phyloP scores from a whole-genome alignment of 1,140 invertebrate genomes.

The Drosophila bipectinata region DNA sequence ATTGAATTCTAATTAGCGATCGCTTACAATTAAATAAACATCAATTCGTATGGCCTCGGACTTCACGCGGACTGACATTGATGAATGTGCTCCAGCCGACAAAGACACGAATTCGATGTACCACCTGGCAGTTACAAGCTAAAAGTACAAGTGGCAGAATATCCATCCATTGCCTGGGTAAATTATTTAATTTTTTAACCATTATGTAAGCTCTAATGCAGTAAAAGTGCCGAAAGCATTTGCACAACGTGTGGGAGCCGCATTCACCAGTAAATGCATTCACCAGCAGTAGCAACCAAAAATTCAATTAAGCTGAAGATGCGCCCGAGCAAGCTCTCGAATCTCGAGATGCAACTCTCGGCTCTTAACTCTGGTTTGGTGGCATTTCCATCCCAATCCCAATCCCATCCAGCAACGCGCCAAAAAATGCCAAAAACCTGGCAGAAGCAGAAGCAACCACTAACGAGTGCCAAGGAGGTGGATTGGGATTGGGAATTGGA shows the following conservation, averaged over 20 bases:
- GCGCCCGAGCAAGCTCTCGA: conserved; percentile 55
- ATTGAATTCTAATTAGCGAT: conserved; percentile 71
- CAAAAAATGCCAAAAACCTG: conserved; percentile 63
- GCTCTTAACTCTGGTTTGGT: conserved; percentile 47
- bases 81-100: conserved; percentile 60
- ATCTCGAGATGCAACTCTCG: conserved; percentile 8
- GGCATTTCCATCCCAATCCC: conserved; percentile 27
- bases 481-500: conserved; percentile 60
- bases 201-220: conserved; percentile 66
- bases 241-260: conserved; percentile 78
- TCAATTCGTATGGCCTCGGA: conserved; percentile 60
- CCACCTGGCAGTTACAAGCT: conserved; percentile 47
- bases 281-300: conserved; percentile 53
- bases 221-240: conserved; percentile 80
- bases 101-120: conserved; percentile 67
- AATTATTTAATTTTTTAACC: conserved; percentile 74
- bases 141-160: conserved; percentile 22
- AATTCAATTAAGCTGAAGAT: conserved; percentile 81
- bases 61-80: conserved; percentile 61
- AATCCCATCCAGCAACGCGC: conserved; percentile 42
- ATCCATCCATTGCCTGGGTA: conserved; percentile 57
- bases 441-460: conserved; percentile 37
- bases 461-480: conserved; percentile 61
- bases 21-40: conserved; percentile 74
- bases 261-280: conserved; percentile 67